Evolutionary conservation across 2,888 invertebrate species (phyloP), one percentile per base, ranked within the genome.

Genomic region (Rhodophaea formosa): DNA sequence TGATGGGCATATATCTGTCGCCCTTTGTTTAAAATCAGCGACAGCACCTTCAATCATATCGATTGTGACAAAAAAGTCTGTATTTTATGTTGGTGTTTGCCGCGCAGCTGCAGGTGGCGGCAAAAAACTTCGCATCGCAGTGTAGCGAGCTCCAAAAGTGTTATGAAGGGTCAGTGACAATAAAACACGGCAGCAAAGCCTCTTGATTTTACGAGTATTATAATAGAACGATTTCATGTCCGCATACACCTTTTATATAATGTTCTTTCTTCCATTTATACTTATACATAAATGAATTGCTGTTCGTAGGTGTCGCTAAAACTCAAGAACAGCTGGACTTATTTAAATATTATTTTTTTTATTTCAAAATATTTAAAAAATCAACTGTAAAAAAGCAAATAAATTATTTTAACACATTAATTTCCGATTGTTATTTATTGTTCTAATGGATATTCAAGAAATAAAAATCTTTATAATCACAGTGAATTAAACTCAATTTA

Each of bases 11-110:
- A 79, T 86, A 88, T 89, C 88, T 84, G 78, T 78, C 78, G 75
- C 68, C 70, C 86, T 90, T 90, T 90, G 90, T 90, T 88, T 83
- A 84, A 84, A 90, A 89, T 89, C 90, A 87, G 88, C 90, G 90
- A 88, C 88, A 87, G 79, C 74, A 75, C 83, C 77, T 84, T 89
- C 88, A 86, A 90, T 90, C 89, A 90, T 90, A 87, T 80, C 74
- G 83, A 82, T 85, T 73, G 75, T 69, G 71, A 77, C 77, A 82
- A 84, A 86, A 87, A 86, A 79, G 66, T 59, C 69, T 78, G 74
- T 79, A 79, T 81, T 82, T 82, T 84, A 82, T 80, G 75, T 73
- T 71, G 66, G 75, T 84, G 85, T 85, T 80, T 84, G 81, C 82
- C 66, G 70, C 70, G 58, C 67, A 72, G 70, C 79, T 72, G 85